These are phyloP conservation scores for Cavia aperea DNA, from an alignment of 2,113 vertebrate species.

Conservation along the genomic window DNA sequence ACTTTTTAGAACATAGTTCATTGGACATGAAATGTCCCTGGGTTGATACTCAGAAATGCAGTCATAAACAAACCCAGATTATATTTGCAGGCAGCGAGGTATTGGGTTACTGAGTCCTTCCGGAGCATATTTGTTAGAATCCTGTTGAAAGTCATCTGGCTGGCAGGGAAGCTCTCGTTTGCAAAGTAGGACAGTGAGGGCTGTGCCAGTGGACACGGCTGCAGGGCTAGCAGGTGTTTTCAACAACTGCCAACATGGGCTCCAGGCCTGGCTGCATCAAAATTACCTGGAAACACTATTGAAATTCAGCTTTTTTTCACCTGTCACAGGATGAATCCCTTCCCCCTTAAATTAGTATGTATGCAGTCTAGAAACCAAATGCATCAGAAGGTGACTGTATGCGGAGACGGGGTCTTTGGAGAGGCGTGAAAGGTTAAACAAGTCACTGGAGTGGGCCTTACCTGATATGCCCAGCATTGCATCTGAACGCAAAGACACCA, in stretches of 20 bases:
- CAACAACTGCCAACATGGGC: neutral
- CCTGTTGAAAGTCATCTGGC: conserved; percentile 57
- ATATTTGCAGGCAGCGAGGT: conserved; percentile 50
- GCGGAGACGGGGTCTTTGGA: neutral
- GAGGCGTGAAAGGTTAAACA: neutral
- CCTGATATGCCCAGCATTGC: neutral
- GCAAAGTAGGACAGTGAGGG: conserved; percentile 56
- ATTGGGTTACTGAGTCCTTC: conserved; percentile 53
- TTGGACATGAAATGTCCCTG: conserved; percentile 49
- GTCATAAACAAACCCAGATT: conserved; percentile 53
- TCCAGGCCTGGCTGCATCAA: neutral
- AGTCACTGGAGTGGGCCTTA: neutral
- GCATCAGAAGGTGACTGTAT: neutral
- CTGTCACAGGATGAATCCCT: neutral
- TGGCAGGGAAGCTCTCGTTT: conserved; percentile 54
- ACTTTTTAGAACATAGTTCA: conserved; percentile 22
- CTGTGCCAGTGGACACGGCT: conserved; percentile 23
- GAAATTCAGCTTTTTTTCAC: neutral
- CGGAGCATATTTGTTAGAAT: conserved; percentile 42
- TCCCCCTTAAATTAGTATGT: neutral
- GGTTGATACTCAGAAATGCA: conserved; percentile 38
- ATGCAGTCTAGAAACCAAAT: neutral
- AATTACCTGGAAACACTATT: neutral
- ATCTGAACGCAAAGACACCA: neutral
- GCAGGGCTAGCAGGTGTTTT: conserved; percentile 51